phyloP scores from a whole-genome alignment of 2,888 invertebrate genomes.

The Scaeva pyrastri region DNA sequence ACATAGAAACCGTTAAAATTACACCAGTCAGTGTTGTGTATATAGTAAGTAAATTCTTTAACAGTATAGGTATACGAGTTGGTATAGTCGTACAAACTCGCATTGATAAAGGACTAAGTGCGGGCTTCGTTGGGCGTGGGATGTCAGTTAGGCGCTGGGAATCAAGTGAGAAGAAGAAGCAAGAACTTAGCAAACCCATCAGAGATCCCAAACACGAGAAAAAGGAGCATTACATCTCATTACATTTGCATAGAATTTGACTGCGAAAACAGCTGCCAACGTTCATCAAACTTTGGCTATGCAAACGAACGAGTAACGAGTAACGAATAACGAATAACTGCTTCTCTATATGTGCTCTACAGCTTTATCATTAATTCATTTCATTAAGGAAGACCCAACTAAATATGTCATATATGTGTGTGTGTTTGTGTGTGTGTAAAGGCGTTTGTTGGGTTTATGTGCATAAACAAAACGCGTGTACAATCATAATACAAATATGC shows the following conservation, averaged over 20 bases:
- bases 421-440: background rate
- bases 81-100: background rate
- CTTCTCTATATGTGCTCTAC: conserved; percentile 17
- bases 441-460: conserved; percentile 29
- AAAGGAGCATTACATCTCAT: conserved; percentile 69
- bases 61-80: too few species aligned
- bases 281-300: conserved; percentile 40
- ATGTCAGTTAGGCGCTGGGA: too few species aligned
- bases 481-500: conserved; percentile 68
- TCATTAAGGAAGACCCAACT: conserved; percentile 48
- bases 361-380: conserved; percentile 75
- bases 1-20: conserved; percentile 55
- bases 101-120: background rate
- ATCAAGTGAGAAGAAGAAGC: too few species aligned
- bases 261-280: conserved; percentile 59
- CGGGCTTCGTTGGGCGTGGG: too few species aligned
- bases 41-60: background rate
- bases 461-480: conserved; percentile 34
- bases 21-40: conserved; percentile 20
- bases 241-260: conserved; percentile 75
- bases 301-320: conserved; percentile 17
- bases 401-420: background rate
- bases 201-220: background rate
- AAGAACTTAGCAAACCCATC: background rate
- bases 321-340: conserved; percentile 7